Percentiles rank a stretch among this genome's conserved stretches.
Evolutionary conservation across 2,797 vertebrate genomes (phyloP).

Genomic region (Acrossocheilus fasciatus): DNA sequence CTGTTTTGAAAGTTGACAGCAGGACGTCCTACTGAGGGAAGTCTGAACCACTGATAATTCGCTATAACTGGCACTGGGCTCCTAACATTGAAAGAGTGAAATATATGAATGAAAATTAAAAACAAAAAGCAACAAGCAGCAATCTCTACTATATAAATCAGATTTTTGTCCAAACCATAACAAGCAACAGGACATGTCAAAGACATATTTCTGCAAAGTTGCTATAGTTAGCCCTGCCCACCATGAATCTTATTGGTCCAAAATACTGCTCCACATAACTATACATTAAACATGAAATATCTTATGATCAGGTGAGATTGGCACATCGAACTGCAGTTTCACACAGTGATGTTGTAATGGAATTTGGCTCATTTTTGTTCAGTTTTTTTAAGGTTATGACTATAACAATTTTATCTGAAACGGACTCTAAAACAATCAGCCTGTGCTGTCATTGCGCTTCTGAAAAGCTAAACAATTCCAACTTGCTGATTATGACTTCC

Average conservation of each 20-base stretch:
- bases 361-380: background rate
- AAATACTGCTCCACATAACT: background rate
- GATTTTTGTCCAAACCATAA: too few species aligned
- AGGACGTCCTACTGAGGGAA: constrained; percentile 19
- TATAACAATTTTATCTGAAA: background rate
- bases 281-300: too few species aligned
- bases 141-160: background rate
- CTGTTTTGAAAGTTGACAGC: constrained; percentile 28
- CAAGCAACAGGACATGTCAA: background rate
- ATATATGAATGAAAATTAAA: background rate
- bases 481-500: background rate
- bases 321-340: too few species aligned
- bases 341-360: too few species aligned
- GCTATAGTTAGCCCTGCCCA: background rate
- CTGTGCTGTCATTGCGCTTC: background rate
- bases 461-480: background rate
- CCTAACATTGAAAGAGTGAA: constrained; percentile 24
- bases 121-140: background rate
- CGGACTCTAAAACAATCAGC: background rate
- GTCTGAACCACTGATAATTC: background rate
- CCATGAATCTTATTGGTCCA: background rate
- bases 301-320: too few species aligned
- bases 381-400: background rate
- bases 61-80: background rate
- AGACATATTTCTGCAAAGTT: background rate